A percentile compares a stretch with the other conserved stretches of the same genome.
Evolutionary conservation across 2,113 vertebrate species (phyloP).

Genomic region (Odobenus rosmarus): DNA sequence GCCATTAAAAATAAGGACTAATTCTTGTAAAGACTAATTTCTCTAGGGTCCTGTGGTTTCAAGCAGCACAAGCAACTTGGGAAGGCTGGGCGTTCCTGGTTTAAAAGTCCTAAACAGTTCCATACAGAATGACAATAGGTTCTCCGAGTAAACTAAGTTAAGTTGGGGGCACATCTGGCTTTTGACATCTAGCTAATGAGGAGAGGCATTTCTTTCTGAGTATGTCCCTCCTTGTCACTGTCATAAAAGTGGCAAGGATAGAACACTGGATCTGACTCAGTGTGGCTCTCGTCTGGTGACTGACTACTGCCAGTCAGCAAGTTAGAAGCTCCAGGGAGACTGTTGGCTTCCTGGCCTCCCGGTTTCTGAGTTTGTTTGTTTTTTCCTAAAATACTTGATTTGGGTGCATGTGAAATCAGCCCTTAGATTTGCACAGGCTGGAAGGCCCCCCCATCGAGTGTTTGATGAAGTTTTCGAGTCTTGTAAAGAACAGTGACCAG

Average conservation of each 20-base stretch:
- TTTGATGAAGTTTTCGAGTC: constrained; percentile 35
- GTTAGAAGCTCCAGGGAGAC: not conserved
- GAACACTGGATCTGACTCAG: not conserved
- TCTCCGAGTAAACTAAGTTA: not conserved
- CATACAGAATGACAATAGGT: not conserved
- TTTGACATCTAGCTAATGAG: not conserved
- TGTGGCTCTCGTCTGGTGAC: not conserved
- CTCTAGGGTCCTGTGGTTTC: not conserved
- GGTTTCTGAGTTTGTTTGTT: constrained; percentile 57
- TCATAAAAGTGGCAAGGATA: not conserved
- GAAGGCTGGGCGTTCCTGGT: not conserved
- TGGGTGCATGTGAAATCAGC: constrained; percentile 3
- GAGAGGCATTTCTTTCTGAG: not conserved
- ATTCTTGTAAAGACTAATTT: not conserved
- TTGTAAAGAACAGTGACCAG: constrained; percentile 16
- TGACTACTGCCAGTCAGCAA: not conserved
- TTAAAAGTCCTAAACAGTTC: not conserved
- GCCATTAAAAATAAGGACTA: not conserved
- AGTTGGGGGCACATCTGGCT: not conserved
- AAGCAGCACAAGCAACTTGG: not conserved
- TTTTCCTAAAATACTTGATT: constrained; percentile 32
- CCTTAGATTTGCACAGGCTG: not conserved
- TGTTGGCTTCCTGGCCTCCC: constrained; percentile 18
- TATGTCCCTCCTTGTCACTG: not conserved
- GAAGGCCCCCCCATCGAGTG: not conserved